These are phyloP conservation scores for Ditylenchus dipsaci DNA, from an alignment of 1,140 invertebrate genomes.

Conservation along the genomic window DNA sequence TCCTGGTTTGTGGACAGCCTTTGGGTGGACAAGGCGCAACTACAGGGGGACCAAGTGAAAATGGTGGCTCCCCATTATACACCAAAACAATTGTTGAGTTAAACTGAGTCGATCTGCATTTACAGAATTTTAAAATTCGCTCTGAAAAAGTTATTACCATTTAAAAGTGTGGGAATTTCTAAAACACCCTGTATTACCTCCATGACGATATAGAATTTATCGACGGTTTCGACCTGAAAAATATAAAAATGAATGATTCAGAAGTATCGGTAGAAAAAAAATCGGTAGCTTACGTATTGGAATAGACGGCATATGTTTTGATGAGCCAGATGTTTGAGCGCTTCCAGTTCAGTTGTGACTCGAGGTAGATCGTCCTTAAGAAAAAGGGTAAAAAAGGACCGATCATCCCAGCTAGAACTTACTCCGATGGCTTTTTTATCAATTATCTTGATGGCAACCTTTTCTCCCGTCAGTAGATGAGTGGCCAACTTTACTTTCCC, in stretches of 20 bases:
- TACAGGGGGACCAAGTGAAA: too few species aligned
- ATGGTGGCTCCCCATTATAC: too few species aligned
- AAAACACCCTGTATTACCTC: too few species aligned
- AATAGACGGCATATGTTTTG: slow-evolving; percentile 70
- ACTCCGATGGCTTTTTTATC: slow-evolving; percentile 72
- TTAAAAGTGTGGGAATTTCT: too few species aligned
- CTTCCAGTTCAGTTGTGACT: slow-evolving; percentile 74
- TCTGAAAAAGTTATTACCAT: slow-evolving; percentile 10
- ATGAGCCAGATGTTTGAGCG: slow-evolving; percentile 74
- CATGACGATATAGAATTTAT: slow-evolving; percentile 70
- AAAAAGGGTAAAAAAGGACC: slow-evolving; percentile 40
- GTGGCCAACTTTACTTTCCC: slow-evolving; percentile 77
- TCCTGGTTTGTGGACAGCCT: too few species aligned
- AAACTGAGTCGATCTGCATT: too few species aligned
- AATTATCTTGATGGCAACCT: slow-evolving; percentile 82
- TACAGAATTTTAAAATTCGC: too few species aligned
- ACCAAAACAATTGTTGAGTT: too few species aligned
- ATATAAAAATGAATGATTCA: slow-evolving; percentile 72
- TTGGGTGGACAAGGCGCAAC: too few species aligned
- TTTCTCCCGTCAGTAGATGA: slow-evolving; percentile 72
- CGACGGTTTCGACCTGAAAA: slow-evolving; percentile 67
- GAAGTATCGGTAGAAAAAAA: slow-evolving; percentile 20
- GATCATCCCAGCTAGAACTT: slow-evolving; percentile 53
- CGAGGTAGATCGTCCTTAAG: slow-evolving; percentile 72
- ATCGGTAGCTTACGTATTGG: slow-evolving; percentile 12